A percentile compares a stretch with the other conserved stretches of the same genome.
Evolutionary conservation across 23 tunicate genomes (phyloP).

Genomic region (Botrylloides violaceus): DNA sequence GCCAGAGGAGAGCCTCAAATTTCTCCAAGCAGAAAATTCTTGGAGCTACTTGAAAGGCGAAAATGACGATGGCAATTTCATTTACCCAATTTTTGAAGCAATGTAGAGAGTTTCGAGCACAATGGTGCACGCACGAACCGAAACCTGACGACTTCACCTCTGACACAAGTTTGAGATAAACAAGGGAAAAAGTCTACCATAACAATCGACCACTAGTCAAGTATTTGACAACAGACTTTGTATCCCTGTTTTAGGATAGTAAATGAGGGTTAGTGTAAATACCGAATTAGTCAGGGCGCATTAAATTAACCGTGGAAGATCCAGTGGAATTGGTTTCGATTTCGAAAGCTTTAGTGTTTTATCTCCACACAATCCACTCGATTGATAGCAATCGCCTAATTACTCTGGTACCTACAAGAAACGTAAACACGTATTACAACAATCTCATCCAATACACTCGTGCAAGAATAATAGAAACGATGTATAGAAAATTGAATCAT

Average conservation of each 20-base stretch:
- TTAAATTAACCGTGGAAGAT: background rate
- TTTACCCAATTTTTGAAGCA: background rate
- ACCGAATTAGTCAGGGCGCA: background rate
- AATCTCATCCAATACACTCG: background rate
- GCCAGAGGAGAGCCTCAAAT: background rate
- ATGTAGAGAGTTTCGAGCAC: background rate
- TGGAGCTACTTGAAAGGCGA: constrained; percentile 1
- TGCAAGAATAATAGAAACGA: background rate
- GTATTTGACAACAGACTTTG: background rate
- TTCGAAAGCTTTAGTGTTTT: background rate
- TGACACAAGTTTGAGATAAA: background rate
- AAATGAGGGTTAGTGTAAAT: background rate
- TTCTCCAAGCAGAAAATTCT: background rate
- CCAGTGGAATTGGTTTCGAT: background rate
- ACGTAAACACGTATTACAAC: background rate
- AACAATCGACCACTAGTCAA: background rate
- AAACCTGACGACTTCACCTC: background rate
- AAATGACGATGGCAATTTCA: background rate
- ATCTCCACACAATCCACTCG: background rate
- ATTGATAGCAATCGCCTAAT: background rate
- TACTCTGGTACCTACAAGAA: background rate
- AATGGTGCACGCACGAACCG: background rate
- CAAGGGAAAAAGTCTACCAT: background rate
- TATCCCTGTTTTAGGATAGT: background rate
- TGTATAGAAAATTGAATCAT: background rate